These are phyloP conservation scores for Sinhomidia bicolor DNA, from an alignment of 2,888 invertebrate genomes.

Conservation along the genomic window DNA sequence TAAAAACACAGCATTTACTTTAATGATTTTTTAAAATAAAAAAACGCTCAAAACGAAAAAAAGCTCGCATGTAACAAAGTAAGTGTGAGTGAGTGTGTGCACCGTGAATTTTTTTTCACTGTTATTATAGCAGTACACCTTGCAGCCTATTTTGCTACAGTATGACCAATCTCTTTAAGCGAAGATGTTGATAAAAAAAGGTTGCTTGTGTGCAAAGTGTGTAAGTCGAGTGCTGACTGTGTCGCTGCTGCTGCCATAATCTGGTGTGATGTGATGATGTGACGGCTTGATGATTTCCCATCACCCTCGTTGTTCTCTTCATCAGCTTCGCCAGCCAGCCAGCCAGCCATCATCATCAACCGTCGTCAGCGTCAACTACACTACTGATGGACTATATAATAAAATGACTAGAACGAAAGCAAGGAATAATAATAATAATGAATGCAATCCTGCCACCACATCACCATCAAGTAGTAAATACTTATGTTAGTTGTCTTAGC, in stretches of 20 bases:
- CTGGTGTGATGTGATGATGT: slow-evolving; percentile 42
- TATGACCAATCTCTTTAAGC: slow-evolving; percentile 21
- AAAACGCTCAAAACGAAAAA: background rate
- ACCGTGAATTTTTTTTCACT: background rate
- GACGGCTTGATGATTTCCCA: slow-evolving; percentile 58
- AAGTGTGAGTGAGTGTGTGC: background rate
- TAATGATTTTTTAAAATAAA: background rate
- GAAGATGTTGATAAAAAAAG: slow-evolving; percentile 7
- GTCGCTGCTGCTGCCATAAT: slow-evolving; percentile 33
- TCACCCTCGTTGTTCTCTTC: slow-evolving; percentile 15
- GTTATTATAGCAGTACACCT: background rate
- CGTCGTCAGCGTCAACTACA: background rate
- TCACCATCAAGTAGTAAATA: background rate
- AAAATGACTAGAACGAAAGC: slow-evolving; percentile 46
- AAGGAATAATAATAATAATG: background rate
- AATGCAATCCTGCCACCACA: background rate
- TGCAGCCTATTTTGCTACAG: background rate
- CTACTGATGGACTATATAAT: slow-evolving; percentile 53
- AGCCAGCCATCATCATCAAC: too few species aligned
- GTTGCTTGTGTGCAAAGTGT: slow-evolving; percentile 50
- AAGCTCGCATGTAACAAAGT: too few species aligned
- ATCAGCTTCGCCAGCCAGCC: background rate
- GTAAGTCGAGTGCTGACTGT: slow-evolving; percentile 36
- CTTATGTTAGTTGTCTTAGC: background rate
- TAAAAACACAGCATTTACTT: background rate